These are phyloP conservation scores for Rhimphoctona megacephalus DNA, from an alignment of 2,888 invertebrate species.

Conservation along the genomic window DNA sequence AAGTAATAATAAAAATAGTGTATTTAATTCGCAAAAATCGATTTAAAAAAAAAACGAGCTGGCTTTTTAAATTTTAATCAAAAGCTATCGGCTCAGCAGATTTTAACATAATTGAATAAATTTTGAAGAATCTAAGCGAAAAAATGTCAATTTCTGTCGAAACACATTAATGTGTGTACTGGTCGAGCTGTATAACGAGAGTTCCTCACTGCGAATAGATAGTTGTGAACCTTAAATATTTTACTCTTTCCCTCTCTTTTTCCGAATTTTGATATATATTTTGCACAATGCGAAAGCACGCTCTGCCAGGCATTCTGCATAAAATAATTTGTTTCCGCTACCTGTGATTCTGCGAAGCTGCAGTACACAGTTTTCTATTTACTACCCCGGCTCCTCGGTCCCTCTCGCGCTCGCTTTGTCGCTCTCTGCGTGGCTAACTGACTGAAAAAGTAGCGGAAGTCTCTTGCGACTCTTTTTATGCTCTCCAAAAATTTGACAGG, in stretches of 20 bases:
- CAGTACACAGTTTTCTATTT: conserved; percentile 17
- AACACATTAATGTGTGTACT: neutral
- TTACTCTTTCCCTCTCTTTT: conserved; percentile 63
- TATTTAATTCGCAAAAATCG: neutral
- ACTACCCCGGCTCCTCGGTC: neutral
- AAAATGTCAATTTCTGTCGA: too few relatives aligned
- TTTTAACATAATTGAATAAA: too few relatives aligned
- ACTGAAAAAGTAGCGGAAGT: conserved; percentile 78
- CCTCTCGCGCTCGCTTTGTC: neutral
- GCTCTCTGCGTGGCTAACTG: conserved; percentile 71
- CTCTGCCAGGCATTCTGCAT: conserved; percentile 79
- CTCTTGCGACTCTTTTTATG: conserved; percentile 62
- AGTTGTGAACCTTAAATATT: neutral
- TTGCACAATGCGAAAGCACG: conserved; percentile 80
- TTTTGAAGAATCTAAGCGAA: too few relatives aligned
- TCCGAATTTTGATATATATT: conserved; percentile 62
- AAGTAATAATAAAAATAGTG: neutral
- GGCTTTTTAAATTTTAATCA: neutral
- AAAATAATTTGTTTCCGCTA: conserved; percentile 83
- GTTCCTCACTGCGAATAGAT: conserved; percentile 32
- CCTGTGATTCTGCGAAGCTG: conserved; percentile 72
- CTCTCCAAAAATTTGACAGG: conserved; percentile 27
- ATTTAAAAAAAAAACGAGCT: neutral
- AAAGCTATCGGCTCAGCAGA: neutral
- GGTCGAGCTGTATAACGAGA: neutral